Conservation (phyloP, 2,888 invertebrate species). For the Ormia ochracea region DNA sequence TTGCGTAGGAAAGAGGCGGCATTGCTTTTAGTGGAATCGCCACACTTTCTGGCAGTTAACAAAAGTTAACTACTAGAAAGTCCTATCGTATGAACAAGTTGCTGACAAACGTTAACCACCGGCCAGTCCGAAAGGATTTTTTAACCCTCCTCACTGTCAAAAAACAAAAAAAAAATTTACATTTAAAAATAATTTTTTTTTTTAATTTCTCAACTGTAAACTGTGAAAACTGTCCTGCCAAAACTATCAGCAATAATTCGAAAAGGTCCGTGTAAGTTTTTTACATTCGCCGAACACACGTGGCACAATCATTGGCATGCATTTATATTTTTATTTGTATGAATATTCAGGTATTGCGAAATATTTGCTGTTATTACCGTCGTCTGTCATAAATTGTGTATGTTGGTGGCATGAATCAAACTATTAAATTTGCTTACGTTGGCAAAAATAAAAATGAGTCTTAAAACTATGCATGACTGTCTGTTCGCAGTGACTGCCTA, state of each 20-base stretch:
- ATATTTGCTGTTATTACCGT: conserved; percentile 30
- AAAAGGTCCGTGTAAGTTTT: neutral
- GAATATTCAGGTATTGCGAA: conserved; percentile 35
- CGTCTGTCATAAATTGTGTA: conserved; percentile 54
- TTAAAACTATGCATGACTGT: neutral
- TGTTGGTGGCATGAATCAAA: conserved; percentile 55
- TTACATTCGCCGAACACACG: neutral
- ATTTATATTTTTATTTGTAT: neutral
- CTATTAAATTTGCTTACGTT: conserved; percentile 58
- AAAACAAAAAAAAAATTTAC: too few relatives aligned
- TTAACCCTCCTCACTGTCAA: too few relatives aligned
- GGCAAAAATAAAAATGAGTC: conserved; percentile 40
- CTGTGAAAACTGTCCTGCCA: neutral
- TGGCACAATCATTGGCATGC: neutral
- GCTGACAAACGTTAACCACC: too few relatives aligned
- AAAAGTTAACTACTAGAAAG: too few relatives aligned
- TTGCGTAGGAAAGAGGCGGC: too few relatives aligned
- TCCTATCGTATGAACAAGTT: too few relatives aligned
- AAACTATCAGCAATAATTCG: neutral
- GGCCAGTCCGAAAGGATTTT: too few relatives aligned
- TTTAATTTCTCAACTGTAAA: neutral
- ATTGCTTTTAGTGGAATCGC: too few relatives aligned
- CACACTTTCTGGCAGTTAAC: too few relatives aligned
- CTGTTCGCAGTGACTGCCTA: conserved; percentile 24
- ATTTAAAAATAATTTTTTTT: neutral